Conservation (phyloP, 2,888 invertebrate genomes). For the Lasioglossum figueresi region DNA sequence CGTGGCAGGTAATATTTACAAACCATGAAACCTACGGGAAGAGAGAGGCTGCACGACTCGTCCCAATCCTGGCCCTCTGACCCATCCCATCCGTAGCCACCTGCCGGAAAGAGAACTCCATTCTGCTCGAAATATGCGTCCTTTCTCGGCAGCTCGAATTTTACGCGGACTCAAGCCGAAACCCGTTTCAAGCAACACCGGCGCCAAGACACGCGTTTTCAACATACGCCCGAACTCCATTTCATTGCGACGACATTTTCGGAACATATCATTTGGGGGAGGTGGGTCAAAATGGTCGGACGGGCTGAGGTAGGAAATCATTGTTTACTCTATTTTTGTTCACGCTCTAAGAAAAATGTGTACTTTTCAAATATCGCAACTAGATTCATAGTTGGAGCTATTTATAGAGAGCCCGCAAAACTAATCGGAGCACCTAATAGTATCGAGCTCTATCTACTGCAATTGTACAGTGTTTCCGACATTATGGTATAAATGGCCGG, state of each 20-base stretch:
- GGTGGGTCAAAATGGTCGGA: neutral
- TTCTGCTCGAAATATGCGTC: constrained; percentile 24
- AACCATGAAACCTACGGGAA: constrained; percentile 78
- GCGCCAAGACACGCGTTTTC: neutral
- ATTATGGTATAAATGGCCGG: too few relatives aligned
- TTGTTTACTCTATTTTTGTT: neutral
- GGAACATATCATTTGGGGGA: neutral
- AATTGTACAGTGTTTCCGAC: too few relatives aligned
- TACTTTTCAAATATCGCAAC: too few relatives aligned
- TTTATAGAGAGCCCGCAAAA: too few relatives aligned
- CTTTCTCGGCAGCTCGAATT: constrained; percentile 60
- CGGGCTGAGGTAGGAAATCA: neutral
- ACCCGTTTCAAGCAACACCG: neutral
- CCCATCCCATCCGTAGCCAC: constrained; percentile 37
- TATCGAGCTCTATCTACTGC: too few relatives aligned
- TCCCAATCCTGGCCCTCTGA: constrained; percentile 21
- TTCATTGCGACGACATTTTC: neutral
- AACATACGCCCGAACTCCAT: neutral
- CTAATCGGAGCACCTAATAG: too few relatives aligned
- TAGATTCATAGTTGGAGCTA: too few relatives aligned
- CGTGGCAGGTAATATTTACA: constrained; percentile 80
- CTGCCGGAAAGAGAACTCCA: constrained; percentile 42
- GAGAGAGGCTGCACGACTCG: constrained; percentile 34
- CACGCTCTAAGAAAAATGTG: too few relatives aligned
- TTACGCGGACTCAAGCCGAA: constrained; percentile 38